phyloP scores from a whole-genome alignment of 2,797 vertebrate species.

The Sparus aurata region DNA sequence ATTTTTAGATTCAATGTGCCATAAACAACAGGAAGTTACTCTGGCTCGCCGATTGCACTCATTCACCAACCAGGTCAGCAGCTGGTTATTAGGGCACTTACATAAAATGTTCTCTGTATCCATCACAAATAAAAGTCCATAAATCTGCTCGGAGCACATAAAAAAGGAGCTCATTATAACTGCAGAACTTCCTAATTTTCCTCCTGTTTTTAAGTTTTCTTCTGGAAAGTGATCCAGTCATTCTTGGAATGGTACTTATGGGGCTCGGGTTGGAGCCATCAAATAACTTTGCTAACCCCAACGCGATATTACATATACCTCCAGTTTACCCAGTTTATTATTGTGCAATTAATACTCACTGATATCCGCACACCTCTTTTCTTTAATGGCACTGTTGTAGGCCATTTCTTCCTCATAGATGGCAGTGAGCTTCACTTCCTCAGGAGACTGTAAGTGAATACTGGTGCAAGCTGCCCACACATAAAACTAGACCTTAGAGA shows the following conservation, averaged over 20 bases:
- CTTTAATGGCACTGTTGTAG: slow-evolving; percentile 30
- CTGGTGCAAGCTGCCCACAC: slow-evolving; percentile 1
- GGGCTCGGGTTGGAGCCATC: background rate
- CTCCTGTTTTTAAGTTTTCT: background rate
- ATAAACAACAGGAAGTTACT: background rate
- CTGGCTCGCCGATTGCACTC: background rate
- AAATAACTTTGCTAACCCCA: background rate
- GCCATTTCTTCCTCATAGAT: slow-evolving; percentile 17
- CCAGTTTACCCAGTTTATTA: background rate
- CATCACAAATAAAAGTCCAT: background rate
- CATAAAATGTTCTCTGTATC: too few species aligned
- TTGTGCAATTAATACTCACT: background rate
- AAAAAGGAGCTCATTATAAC: background rate
- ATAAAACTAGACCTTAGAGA: slow-evolving; percentile 31
- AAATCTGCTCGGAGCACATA: background rate
- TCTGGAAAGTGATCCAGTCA: background rate
- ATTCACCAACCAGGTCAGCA: background rate
- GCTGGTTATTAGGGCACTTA: background rate
- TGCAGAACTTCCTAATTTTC: background rate
- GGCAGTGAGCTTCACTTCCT: slow-evolving; percentile 1
- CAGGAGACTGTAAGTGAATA: slow-evolving; percentile 24
- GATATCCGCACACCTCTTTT: background rate
- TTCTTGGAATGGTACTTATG: background rate
- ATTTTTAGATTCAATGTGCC: too few species aligned
- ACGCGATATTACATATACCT: background rate